Evolutionary conservation across 2,888 invertebrate genomes (phyloP).

Genomic region (Ptychoptera albimana): DNA sequence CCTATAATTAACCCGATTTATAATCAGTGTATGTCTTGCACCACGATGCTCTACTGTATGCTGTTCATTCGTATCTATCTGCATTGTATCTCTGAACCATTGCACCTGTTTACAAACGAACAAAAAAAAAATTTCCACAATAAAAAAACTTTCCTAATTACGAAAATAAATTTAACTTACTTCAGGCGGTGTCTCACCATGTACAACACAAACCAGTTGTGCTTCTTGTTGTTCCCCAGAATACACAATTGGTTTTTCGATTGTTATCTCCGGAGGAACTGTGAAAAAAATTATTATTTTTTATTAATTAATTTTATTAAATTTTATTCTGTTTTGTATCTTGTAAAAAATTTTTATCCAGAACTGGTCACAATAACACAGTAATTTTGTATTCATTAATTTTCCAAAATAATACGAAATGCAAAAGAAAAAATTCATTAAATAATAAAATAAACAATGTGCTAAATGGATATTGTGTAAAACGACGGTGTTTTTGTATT

Average conservation of each 20-base stretch:
- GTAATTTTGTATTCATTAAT: no score
- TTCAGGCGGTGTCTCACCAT: slow-evolving; percentile 39
- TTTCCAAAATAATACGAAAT: no score
- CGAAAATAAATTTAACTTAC: slow-evolving; percentile 24
- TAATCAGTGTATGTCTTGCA: slow-evolving; percentile 47
- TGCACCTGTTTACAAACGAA: slow-evolving; percentile 28
- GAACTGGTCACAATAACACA: no score
- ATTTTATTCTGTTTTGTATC: no score
- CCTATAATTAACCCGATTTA: slow-evolving; percentile 46
- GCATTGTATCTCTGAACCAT: slow-evolving; percentile 52
- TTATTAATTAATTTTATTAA: no score
- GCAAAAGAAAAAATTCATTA: no score
- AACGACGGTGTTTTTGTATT: no score
- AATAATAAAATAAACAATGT: no score
- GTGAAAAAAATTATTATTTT: background rate
- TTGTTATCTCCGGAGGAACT: slow-evolving; percentile 12
- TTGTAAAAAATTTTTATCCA: no score
- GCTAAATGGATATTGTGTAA: no score
- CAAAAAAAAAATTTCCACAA: no score
- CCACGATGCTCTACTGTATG: slow-evolving; percentile 50
- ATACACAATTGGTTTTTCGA: slow-evolving; percentile 38
- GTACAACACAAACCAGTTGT: slow-evolving; percentile 40
- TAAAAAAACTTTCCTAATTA: no score
- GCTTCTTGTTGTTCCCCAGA: slow-evolving; percentile 41
- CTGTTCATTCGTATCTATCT: slow-evolving; percentile 47